Conservation (phyloP, 2,113 vertebrate genomes). For the Limnothrissa miodon region DNA sequence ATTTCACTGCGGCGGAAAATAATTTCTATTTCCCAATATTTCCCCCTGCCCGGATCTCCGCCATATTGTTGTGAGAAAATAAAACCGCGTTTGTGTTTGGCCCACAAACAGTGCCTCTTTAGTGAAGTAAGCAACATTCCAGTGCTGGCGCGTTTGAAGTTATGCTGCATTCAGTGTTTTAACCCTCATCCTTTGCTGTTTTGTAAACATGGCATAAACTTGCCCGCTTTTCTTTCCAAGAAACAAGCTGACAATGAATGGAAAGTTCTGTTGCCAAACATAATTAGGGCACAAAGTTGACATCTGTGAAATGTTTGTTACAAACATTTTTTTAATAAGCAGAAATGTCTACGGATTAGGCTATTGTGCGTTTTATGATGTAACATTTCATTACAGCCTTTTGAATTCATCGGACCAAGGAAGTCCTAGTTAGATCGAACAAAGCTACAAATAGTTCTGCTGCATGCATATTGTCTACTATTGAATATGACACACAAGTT, state of each 20-base stretch:
- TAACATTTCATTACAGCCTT: background rate
- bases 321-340: background rate
- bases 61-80: constrained; percentile 41
- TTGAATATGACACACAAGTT: background rate
- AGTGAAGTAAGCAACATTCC: constrained; percentile 45
- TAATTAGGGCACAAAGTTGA: constrained; percentile 8
- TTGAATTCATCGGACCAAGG: background rate
- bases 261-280: background rate
- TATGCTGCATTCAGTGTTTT: constrained; percentile 38
- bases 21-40: constrained; percentile 48
- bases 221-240: background rate
- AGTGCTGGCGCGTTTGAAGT: constrained; percentile 32
- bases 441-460: background rate
- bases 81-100: constrained; percentile 58
- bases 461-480: background rate
- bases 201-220: constrained; percentile 38
- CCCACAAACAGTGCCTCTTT: constrained; percentile 58
- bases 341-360: background rate
- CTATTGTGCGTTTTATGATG: background rate
- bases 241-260: background rate
- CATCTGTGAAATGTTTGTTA: background rate
- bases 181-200: constrained; percentile 42
- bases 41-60: constrained; percentile 30
- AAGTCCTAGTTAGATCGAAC: background rate
- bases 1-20: constrained; percentile 51